These are phyloP conservation scores for Drosophila buzzatii DNA, from an alignment of 2,888 invertebrate genomes.

Conservation along the genomic window DNA sequence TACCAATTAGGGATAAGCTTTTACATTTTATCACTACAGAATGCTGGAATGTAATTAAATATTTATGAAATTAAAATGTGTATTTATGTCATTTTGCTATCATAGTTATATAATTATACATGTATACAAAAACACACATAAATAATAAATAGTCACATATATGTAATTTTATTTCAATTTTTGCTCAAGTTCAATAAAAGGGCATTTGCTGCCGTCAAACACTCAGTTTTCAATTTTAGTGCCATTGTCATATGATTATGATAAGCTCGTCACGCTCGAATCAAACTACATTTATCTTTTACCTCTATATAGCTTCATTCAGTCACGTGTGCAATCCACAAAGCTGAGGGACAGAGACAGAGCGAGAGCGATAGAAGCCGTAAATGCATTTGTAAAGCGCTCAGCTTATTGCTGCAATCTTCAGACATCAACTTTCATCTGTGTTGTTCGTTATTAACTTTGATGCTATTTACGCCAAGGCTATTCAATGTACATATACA, in stretches of 20 bases:
- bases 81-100: not conserved
- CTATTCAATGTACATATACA: not conserved
- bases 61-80: constrained; percentile 5
- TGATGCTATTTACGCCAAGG: constrained; percentile 9
- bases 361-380: not conserved
- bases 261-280: constrained; percentile 14
- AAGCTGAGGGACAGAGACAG: not conserved
- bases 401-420: constrained; percentile 13
- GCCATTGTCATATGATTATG: not conserved
- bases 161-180: not conserved
- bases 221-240: not conserved
- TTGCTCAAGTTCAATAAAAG: not conserved
- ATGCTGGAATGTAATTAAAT: not conserved
- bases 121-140: not conserved
- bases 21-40: not conserved
- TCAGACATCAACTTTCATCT: constrained; percentile 8
- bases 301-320: not conserved
- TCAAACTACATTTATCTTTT: constrained; percentile 2
- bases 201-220: not conserved
- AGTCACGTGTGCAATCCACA: constrained; percentile 1
- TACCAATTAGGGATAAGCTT: constrained; percentile 1
- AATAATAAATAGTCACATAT: not conserved
- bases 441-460: constrained; percentile 13
- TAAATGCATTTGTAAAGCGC: constrained; percentile 15
- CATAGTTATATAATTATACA: too few species aligned